Percentiles rank a stretch among this genome's conserved stretches.
Conservation (phyloP, 2,113 vertebrate species). For the Nerophis ophidion region DNA sequence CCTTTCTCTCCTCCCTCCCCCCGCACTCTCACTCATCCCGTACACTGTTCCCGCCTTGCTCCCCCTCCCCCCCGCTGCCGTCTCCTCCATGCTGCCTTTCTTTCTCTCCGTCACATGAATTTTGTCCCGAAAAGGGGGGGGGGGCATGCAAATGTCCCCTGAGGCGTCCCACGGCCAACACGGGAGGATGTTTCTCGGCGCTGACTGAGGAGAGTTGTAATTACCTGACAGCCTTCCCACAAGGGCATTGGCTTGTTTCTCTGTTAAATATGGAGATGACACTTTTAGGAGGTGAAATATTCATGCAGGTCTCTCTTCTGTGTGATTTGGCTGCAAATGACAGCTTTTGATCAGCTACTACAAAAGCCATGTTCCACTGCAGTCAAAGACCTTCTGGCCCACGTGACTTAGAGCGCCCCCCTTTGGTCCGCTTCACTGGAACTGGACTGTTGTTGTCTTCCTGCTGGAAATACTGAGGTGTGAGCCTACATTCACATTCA, state of each 20-base stretch:
- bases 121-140: conserved; percentile 65
- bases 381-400: conserved; percentile 34
- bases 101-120: conserved; percentile 78
- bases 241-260: conserved; percentile 68
- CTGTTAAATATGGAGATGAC: conserved; percentile 72
- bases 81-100: conserved; percentile 57
- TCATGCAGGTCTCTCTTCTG: conserved; percentile 52
- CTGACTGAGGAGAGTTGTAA: conserved; percentile 72
- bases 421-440: conserved; percentile 20
- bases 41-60: not conserved
- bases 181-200: conserved; percentile 68
- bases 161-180: conserved; percentile 71
- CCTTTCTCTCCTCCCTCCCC: conserved; percentile 35
- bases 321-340: conserved; percentile 55
- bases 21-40: not conserved
- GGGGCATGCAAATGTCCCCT: conserved; percentile 68
- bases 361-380: conserved; percentile 54
- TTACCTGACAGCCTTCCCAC: conserved; percentile 76
- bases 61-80: not conserved
- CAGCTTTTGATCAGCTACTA: conserved; percentile 51
- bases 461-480: too few species aligned
- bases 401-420: conserved; percentile 46
- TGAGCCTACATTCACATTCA: too few species aligned
- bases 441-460: too few species aligned
- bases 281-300: conserved; percentile 73